Conservation (phyloP, 2,113 vertebrate species). For the Sphaerodactylus townsendi region DNA sequence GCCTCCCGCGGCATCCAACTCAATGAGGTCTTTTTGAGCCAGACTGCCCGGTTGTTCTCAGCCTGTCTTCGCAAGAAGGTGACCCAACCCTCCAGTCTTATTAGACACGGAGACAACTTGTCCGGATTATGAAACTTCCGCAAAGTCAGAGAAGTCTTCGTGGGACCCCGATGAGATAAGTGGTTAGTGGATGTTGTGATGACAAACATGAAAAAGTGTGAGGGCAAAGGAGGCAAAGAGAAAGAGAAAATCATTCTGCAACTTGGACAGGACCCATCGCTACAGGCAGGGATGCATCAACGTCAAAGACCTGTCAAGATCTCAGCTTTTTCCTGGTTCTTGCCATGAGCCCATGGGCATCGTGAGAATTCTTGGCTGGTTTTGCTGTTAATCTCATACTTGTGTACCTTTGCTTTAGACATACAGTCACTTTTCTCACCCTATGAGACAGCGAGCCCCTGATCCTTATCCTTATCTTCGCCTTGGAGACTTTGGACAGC, state of each 20-base stretch:
- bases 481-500: too few species aligned
- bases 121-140: background rate
- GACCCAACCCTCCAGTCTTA: background rate
- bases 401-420: too few species aligned
- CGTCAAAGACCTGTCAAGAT: too few species aligned
- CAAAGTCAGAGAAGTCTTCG: slow-evolving; percentile 1
- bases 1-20: background rate
- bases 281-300: slow-evolving; percentile 38
- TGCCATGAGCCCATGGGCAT: too few species aligned
- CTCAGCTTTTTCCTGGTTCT: too few species aligned
- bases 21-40: background rate
- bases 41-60: background rate
- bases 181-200: background rate
- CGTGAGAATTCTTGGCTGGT: too few species aligned
- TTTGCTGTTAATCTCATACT: too few species aligned
- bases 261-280: background rate
- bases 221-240: background rate
- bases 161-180: slow-evolving; percentile 12
- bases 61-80: background rate
- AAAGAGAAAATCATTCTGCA: background rate
- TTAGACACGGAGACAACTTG: slow-evolving; percentile 9
- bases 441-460: too few species aligned
- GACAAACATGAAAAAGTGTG: background rate
- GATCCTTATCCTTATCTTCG: too few species aligned
- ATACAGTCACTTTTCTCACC: too few species aligned